These are phyloP conservation scores for Pristionchus fissidentatus DNA, from an alignment of 2,888 invertebrate genomes.

Conservation along the genomic window DNA sequence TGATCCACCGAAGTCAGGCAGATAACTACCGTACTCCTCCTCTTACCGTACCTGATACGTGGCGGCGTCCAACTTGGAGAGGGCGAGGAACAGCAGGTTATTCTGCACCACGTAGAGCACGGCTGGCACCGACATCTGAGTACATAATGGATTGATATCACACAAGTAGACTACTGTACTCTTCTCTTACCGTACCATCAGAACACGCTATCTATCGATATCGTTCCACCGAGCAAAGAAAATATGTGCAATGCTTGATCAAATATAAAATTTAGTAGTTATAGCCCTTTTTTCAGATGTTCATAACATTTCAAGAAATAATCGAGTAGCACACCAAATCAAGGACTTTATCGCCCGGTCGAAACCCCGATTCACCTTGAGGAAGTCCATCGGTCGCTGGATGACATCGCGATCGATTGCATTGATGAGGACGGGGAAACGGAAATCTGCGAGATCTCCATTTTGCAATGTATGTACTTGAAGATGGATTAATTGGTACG, in stretches of 20 bases:
- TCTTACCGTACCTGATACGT: conserved; percentile 77
- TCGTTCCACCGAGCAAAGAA: too few species aligned
- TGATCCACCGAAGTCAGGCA: neutral
- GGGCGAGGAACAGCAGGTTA: conserved; percentile 78
- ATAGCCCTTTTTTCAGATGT: too few species aligned
- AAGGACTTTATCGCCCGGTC: too few species aligned
- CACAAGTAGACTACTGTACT: neutral
- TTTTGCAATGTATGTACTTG: too few species aligned
- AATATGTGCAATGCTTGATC: too few species aligned
- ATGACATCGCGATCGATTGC: conserved; percentile 35
- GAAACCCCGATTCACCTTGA: conserved; percentile 27
- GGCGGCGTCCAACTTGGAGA: conserved; percentile 79
- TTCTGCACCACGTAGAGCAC: conserved; percentile 78
- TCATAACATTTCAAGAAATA: too few species aligned
- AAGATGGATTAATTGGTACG: too few species aligned
- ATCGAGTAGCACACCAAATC: too few species aligned
- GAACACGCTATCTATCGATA: neutral
- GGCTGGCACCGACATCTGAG: conserved; percentile 76
- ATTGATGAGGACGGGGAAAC: neutral
- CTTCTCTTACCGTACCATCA: neutral
- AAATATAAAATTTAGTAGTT: too few species aligned
- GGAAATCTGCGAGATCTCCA: conserved; percentile 1
- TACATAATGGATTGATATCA: neutral
- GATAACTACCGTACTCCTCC: too few species aligned
- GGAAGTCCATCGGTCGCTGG: neutral